Evolutionary conservation across 2,888 invertebrate genomes (phyloP), one percentile per base, ranked within the genome.

Genomic region (Ganaspis brasiliensis): DNA sequence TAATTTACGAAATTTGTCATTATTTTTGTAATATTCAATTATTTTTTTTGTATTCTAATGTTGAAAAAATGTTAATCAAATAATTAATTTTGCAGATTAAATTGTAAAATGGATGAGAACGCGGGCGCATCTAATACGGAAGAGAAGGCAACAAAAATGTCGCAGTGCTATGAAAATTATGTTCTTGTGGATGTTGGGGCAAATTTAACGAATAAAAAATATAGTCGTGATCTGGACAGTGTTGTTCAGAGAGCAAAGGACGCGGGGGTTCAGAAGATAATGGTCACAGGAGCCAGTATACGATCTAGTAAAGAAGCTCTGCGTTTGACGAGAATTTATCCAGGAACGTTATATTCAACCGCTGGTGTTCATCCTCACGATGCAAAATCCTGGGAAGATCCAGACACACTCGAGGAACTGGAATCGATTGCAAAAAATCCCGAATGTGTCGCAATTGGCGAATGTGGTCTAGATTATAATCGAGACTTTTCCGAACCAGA

Each of bases 281-380:
- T 98, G 95, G 98, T 98, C 78, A 97, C 97, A 74, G 98, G 98
- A 70, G 97, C 97, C 82, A 97, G 97, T 84, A 95, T 98, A 76
- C 95, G 96, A 91, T 95, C 95, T 76, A 97, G 97, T 89, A 97
- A 97, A 92, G 98, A 98, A 93, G 97, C 97, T 73, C 92, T 98
- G 79, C 94, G 98, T 90, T 93, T 98, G 84, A 97, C 97, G 76
- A 94, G 97, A 89, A 96, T 98, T 87, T 97, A 97, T 92, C 98
- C 98, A 76, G 96, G 97, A 86, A 96, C 95, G 57, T 94, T 98
- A 85, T 98, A 98, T 92, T 97, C 97, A 73, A 98, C 98, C 84
- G 98, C 97, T 91, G 97, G 97, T 87, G 96, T 98, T 85, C 98
- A 98, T 92, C 98, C 98, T 1, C 98, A 98, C 92, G 98, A 98